phyloP scores from a whole-genome alignment of 2,888 invertebrate genomes.

The Microctonus aethiopoides region DNA sequence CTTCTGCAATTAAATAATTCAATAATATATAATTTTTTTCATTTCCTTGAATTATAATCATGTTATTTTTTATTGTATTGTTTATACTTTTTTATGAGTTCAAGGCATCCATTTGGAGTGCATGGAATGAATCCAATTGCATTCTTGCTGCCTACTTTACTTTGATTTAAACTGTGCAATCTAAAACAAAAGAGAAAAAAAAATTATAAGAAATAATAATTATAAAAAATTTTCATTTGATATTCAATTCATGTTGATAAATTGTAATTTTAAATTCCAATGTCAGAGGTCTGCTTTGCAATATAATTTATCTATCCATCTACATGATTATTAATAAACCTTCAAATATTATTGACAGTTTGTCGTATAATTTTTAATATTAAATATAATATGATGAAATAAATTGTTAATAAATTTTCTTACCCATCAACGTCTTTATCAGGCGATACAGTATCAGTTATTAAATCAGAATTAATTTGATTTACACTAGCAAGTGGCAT shows the following conservation, averaged over 20 bases:
- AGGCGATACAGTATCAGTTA: conserved; percentile 89
- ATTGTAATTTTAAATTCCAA: conserved; percentile 21
- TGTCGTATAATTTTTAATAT: not conserved
- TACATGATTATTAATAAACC: not conserved
- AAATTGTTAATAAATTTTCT: too few relatives aligned
- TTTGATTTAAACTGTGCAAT: conserved; percentile 93
- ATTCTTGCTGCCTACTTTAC: conserved; percentile 90
- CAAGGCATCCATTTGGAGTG: conserved; percentile 95
- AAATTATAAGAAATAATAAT: not conserved
- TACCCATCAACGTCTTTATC: conserved; percentile 97
- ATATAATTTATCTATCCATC: not conserved
- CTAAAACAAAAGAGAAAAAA: conserved; percentile 65
- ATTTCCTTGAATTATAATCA: not conserved
- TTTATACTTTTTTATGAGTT: conserved; percentile 80
- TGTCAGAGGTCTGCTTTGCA: conserved; percentile 37
- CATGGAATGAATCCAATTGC: conserved; percentile 92
- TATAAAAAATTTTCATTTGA: not conserved
- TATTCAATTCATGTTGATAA: not conserved
- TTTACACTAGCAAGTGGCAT: conserved; percentile 91
- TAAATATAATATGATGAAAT: too few relatives aligned
- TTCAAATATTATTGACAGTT: not conserved
- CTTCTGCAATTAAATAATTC: conserved; percentile 68
- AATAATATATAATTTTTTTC: not conserved
- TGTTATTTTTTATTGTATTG: not conserved
- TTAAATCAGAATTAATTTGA: conserved; percentile 84